Evolutionary conservation across 2,888 invertebrate genomes (phyloP).

Genomic region (Pachydiplax longipennis): DNA sequence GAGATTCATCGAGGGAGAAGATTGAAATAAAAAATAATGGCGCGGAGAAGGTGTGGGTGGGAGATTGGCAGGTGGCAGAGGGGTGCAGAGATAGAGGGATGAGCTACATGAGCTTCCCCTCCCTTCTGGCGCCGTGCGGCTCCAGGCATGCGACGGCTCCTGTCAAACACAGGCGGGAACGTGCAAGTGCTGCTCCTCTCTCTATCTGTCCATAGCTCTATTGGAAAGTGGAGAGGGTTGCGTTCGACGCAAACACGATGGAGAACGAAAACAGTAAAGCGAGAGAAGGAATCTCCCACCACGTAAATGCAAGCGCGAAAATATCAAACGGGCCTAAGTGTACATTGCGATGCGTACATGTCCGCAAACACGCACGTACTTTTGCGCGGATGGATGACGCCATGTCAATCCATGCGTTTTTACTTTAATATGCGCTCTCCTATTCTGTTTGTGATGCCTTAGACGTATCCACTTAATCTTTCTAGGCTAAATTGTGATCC

Average conservation of each 20-base stretch:
- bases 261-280: not conserved
- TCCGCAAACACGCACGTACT: too few species aligned
- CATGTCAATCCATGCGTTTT: too few species aligned
- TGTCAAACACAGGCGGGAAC: not conserved
- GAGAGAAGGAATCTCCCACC: not conserved
- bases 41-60: conserved; percentile 17
- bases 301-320: too few species aligned
- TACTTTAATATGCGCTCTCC: too few species aligned
- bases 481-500: too few species aligned
- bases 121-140: not conserved
- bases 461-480: too few species aligned
- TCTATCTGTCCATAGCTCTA: not conserved
- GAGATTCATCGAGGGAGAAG: not conserved
- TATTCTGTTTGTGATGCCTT: too few species aligned
- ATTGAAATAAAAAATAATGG: conserved; percentile 28
- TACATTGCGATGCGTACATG: too few species aligned
- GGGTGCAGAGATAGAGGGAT: not conserved
- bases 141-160: not conserved
- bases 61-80: not conserved
- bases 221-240: not conserved
- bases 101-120: not conserved
- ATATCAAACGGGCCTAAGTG: too few species aligned
- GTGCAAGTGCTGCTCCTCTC: not conserved
- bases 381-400: too few species aligned
- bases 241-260: not conserved